Evolutionary conservation across 2,888 invertebrate species (phyloP).

Genomic region (Chirona hameri): DNA sequence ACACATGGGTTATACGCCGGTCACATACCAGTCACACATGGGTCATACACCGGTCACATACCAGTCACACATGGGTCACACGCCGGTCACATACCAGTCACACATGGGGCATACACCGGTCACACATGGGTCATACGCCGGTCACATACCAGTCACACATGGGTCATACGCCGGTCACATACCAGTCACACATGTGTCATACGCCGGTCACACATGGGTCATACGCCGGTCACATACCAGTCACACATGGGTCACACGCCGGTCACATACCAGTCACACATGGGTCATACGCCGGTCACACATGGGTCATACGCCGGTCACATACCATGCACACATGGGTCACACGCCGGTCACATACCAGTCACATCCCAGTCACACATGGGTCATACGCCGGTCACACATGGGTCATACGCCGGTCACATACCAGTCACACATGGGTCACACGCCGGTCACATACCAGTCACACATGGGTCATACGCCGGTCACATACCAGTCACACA

Average conservation of each 20-base stretch:
- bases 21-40: too few species aligned
- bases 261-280: background rate
- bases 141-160: too few species aligned
- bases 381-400: too few species aligned
- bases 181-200: background rate
- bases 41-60: background rate
- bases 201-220: background rate
- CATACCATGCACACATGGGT: background rate
- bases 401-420: too few species aligned
- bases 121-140: too few species aligned
- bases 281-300: background rate
- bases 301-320: too few species aligned
- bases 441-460: conserved; percentile 5
- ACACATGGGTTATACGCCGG: too few species aligned
- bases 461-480: background rate
- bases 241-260: background rate
- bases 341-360: too few species aligned
- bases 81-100: background rate
- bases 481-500: too few species aligned
- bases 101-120: too few species aligned
- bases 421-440: too few species aligned
- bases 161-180: background rate
- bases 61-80: background rate
- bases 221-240: background rate
- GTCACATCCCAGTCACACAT: too few species aligned